Conservation (phyloP, 2,113 vertebrate species). For the Felis chaus region DNA sequence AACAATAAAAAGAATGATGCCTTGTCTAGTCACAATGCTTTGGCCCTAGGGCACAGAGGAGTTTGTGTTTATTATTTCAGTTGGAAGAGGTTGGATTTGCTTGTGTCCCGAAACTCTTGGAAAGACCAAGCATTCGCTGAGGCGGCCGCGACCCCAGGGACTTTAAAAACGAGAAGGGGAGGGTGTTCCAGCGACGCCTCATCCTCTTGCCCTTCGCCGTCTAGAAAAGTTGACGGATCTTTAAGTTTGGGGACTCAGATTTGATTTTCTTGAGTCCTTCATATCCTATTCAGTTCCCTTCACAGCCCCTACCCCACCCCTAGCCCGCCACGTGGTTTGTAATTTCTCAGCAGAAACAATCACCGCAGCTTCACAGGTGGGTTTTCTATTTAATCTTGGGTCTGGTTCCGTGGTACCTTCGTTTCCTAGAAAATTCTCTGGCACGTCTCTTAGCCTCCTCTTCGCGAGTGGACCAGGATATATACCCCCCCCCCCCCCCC, state of each 20-base stretch:
- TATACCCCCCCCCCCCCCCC: no score
- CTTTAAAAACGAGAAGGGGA: neutral
- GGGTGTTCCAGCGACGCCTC: fast-evolving
- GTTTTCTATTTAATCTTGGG: neutral
- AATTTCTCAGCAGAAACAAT: slow-evolving; percentile 40
- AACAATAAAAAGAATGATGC: neutral
- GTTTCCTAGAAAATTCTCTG: slow-evolving; percentile 24
- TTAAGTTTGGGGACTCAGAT: neutral
- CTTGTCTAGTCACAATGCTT: slow-evolving; percentile 15
- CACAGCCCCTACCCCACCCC: neutral
- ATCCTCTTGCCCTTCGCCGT: neutral
- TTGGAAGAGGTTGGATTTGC: neutral
- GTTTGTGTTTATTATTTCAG: slow-evolving; percentile 33
- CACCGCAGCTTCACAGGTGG: neutral
- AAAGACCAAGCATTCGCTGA: neutral
- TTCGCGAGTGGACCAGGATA: neutral
- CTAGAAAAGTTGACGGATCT: neutral
- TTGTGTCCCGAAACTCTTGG: neutral
- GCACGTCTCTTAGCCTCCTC: neutral
- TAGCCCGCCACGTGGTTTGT: neutral
- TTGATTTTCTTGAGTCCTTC: neutral
- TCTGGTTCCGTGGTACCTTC: neutral
- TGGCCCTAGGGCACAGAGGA: neutral
- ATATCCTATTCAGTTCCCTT: neutral
- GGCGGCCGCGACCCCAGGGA: neutral